These are phyloP conservation scores for Halictus ligatus DNA, from an alignment of 2,888 invertebrate genomes.

Conservation along the genomic window DNA sequence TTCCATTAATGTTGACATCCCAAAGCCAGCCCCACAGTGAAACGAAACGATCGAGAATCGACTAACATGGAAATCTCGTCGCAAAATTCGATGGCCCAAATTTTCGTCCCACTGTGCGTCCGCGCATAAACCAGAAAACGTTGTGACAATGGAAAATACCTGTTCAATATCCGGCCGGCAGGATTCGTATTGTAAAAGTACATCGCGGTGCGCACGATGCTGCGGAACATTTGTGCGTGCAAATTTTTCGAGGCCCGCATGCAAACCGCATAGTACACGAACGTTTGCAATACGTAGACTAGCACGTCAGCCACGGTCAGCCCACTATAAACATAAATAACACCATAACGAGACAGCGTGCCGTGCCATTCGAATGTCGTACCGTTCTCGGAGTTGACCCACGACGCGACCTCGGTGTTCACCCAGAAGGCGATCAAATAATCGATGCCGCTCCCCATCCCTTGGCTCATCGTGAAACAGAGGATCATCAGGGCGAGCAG, in stretches of 20 bases:
- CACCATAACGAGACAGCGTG: conserved; percentile 80
- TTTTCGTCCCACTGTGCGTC: no score
- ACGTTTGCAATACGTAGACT: conserved; percentile 83
- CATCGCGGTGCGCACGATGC: conserved; percentile 92
- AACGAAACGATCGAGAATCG: no score
- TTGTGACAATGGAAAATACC: conserved; percentile 62
- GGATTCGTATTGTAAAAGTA: conserved; percentile 95
- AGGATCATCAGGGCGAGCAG: conserved; percentile 74
- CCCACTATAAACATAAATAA: conserved; percentile 86
- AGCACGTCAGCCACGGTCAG: conserved; percentile 82
- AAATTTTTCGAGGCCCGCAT: conserved; percentile 91
- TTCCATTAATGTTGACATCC: neutral
- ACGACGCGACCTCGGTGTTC: conserved; percentile 85
- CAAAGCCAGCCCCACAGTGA: no score
- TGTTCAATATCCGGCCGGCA: conserved; percentile 92
- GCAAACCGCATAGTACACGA: conserved; percentile 87
- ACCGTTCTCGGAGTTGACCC: conserved; percentile 24
- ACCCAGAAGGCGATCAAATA: conserved; percentile 85
- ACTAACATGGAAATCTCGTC: no score
- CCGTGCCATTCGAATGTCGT: conserved; percentile 57
- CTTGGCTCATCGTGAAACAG: conserved; percentile 72
- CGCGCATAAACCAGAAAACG: no score
- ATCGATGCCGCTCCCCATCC: conserved; percentile 80
- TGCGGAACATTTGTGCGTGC: conserved; percentile 93
- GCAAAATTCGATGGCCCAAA: no score